These are phyloP conservation scores for Phania funesta DNA, from an alignment of 2,888 invertebrate genomes.

Conservation along the genomic window DNA sequence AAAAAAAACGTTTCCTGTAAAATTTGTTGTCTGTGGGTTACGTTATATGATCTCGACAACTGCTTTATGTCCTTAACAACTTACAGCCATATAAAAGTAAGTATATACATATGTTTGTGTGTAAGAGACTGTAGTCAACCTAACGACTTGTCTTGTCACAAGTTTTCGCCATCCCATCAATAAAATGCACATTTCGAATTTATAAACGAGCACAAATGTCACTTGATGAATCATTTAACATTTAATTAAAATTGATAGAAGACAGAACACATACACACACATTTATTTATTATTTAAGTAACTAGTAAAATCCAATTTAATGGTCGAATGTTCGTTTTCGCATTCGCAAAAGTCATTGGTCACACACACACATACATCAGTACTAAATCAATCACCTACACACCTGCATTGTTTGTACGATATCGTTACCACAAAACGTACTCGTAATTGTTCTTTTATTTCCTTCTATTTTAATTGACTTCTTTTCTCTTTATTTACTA, in stretches of 20 bases:
- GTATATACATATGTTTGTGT: too few species aligned
- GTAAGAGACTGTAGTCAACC: too few species aligned
- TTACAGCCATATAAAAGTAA: too few species aligned
- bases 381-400: not conserved
- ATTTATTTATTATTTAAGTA: not conserved
- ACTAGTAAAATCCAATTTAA: not conserved
- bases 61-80: too few species aligned
- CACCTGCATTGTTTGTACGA: not conserved
- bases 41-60: too few species aligned
- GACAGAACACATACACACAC: not conserved
- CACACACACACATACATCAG: not conserved
- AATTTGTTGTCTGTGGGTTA: too few species aligned
- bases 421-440: not conserved
- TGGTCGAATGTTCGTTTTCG: too few species aligned
- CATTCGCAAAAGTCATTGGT: not conserved
- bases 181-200: constrained; percentile 16
- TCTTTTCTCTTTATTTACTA: constrained; percentile 65
- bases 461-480: constrained; percentile 26
- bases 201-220: constrained; percentile 37
- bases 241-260: constrained; percentile 48
- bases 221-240: constrained; percentile 36
- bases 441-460: not conserved
- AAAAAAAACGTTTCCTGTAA: too few species aligned
- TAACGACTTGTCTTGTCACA: not conserved
- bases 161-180: constrained; percentile 46